Base-by-base conservation (phyloP, 1,140 invertebrate genomes). In the Lamellibrachia luymesi region DNA sequence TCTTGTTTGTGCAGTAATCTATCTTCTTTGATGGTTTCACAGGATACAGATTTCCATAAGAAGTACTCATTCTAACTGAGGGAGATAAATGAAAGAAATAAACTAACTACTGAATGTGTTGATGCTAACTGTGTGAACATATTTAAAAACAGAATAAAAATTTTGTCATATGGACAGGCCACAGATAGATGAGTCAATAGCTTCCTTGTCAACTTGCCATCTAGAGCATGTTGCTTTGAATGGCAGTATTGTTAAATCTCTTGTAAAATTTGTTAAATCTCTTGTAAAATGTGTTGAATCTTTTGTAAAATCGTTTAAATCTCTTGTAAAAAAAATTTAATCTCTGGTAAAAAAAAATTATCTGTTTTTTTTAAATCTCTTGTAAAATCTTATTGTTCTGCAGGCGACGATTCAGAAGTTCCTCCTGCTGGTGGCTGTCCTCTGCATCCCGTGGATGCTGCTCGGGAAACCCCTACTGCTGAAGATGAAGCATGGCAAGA, bases 371-470 rank as follows among this genome's bases (percentile, higher is more conserved):
- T 92, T 91, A 25, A 38, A 90, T 90, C 91, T 64, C 91, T 51
- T 10, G n/a, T 51, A 50, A 89, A 38, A 51, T 92, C 52, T 90
- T 0, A n/a, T 51, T 56, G 25, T 50, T 93, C 93, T 94, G 49
- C 98, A 99, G 97, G 96, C 96, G 94, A 97, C 94, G 0, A 91
- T 99, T 50, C 98, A 99, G 96, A 96, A 96, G 50, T 96, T 97
- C 64, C 97, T 98, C 91, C 97, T 99, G 2, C 95, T 98, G 4
- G 93, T 98, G 2, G 98, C 98, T 0, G 94, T 99, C 0, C 94
- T 98, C 51, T 99, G 98, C 95, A 97, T 99, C 52, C 99, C 99
- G 0, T 97, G 98, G 95, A 98, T 99, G 98, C 97, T 99, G 93
- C 96, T 99, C 5, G 98, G 98, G 6, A 99, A 99, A 96, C 99